Conservation (phyloP, 2,797 vertebrate species). For the Podargus strigoides region DNA sequence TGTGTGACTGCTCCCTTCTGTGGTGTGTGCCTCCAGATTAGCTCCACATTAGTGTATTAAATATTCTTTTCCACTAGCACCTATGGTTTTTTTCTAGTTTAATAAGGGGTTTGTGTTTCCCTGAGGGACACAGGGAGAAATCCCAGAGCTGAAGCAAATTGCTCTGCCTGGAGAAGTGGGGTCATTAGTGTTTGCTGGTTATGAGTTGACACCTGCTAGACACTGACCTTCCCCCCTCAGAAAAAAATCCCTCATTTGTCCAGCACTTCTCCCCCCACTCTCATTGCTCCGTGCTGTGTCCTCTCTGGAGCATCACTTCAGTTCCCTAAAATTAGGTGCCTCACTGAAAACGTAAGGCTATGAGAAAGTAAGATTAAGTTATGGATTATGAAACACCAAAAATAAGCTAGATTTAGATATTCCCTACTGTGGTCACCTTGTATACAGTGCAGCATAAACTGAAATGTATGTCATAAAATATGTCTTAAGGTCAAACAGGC, state of each 20-base stretch:
- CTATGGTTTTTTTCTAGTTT: rapidly evolving
- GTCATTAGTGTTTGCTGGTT: rapidly evolving
- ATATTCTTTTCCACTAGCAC: neutral
- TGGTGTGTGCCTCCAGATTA: neutral
- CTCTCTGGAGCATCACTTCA: neutral
- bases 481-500: neutral
- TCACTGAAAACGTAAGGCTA: neutral
- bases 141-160: neutral
- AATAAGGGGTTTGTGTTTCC: neutral
- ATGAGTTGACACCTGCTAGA: neutral
- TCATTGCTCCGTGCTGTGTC: neutral
- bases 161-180: neutral
- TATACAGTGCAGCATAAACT: too few relatives aligned
- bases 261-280: too few relatives aligned
- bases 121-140: neutral
- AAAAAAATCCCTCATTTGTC: neutral
- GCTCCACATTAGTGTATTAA: neutral
- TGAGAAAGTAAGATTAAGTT: neutral
- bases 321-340: neutral
- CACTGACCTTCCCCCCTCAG: neutral
- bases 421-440: neutral
- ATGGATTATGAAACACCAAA: neutral
- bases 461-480: neutral
- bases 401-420: neutral
- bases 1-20: rapidly evolving